These are phyloP conservation scores for Nesidiocoris tenuis DNA, from an alignment of 2,888 invertebrate genomes.

Conservation along the genomic window DNA sequence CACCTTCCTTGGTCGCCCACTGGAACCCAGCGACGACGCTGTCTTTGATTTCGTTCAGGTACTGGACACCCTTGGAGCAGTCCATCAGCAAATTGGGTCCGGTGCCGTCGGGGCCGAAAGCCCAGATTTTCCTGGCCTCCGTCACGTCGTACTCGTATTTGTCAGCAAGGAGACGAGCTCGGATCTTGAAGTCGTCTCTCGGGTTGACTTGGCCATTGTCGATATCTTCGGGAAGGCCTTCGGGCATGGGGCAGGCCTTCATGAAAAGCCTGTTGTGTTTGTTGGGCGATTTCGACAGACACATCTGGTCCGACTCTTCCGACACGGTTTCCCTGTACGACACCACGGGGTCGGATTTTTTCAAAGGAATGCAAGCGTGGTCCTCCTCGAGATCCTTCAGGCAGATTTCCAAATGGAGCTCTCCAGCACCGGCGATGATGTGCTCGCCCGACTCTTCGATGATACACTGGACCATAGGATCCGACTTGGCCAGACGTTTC, in stretches of 20 bases:
- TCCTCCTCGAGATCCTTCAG: slow-evolving; percentile 97
- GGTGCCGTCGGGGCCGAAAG: slow-evolving; percentile 98
- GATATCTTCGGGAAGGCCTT: slow-evolving; percentile 95
- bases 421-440: slow-evolving; percentile 99
- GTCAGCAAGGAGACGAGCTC: slow-evolving; percentile 91
- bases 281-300: slow-evolving; percentile 99
- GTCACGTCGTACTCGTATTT: slow-evolving; percentile 96
- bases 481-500: slow-evolving; percentile 98
- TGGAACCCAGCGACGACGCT: slow-evolving; percentile 98
- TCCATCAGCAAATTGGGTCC: slow-evolving; percentile 97
- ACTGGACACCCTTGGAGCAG: slow-evolving; percentile 99
- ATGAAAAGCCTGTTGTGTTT: slow-evolving; percentile 99
- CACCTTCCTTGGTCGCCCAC: slow-evolving; percentile 99
- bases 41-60: slow-evolving; percentile 99
- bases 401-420: slow-evolving; percentile 99
- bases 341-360: slow-evolving; percentile 98
- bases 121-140: slow-evolving; percentile 99
- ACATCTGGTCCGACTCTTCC: slow-evolving; percentile 90
- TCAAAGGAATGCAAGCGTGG: slow-evolving; percentile 98
- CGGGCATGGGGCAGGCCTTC: slow-evolving; percentile 94
- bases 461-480: slow-evolving; percentile 99
- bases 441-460: slow-evolving; percentile 99
- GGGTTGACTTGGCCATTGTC: slow-evolving; percentile 94
- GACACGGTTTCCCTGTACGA: slow-evolving; percentile 97
- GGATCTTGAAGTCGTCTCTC: slow-evolving; percentile 95